These are phyloP conservation scores for Zaprionus camerounensis DNA, from an alignment of 1,140 invertebrate genomes.

Conservation along the genomic window DNA sequence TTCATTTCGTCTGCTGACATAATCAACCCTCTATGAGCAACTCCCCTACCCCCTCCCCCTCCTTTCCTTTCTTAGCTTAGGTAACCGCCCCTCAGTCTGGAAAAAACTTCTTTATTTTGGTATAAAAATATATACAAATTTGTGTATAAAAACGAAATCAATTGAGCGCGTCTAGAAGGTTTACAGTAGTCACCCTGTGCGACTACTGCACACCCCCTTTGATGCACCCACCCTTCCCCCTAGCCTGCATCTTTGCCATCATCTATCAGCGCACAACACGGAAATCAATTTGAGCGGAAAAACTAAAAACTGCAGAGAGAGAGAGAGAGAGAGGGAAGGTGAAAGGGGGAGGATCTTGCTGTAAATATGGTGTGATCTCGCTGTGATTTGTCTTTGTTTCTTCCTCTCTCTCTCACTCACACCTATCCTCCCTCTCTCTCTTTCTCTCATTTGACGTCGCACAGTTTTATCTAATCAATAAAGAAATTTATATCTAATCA, in stretches of 20 bases:
- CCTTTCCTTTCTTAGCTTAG: background rate
- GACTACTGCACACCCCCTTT: background rate
- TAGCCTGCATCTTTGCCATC: background rate
- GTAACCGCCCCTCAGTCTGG: background rate
- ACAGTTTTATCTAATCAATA: conserved; percentile 78
- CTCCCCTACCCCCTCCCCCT: background rate
- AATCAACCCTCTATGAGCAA: conserved; percentile 36
- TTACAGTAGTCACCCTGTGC: background rate
- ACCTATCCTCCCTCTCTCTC: too few species aligned
- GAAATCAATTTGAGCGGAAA: conserved; percentile 26
- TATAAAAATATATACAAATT: background rate
- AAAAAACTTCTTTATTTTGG: background rate
- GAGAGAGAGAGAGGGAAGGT: background rate
- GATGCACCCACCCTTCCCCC: too few species aligned
- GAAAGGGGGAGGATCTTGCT: background rate
- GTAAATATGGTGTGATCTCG: conserved; percentile 37
- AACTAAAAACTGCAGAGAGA: background rate
- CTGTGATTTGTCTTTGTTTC: conserved; percentile 49
- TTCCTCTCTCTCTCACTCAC: background rate
- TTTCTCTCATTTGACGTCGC: conserved; percentile 2
- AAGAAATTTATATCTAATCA: conserved; percentile 82
- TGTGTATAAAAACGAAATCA: conserved; percentile 1
- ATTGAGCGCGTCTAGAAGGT: background rate
- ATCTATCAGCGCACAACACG: conserved; percentile 13
- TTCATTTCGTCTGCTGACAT: conserved; percentile 48